Conservation (phyloP, 2,888 invertebrate genomes). For the Hemicrepidius hirtus region DNA sequence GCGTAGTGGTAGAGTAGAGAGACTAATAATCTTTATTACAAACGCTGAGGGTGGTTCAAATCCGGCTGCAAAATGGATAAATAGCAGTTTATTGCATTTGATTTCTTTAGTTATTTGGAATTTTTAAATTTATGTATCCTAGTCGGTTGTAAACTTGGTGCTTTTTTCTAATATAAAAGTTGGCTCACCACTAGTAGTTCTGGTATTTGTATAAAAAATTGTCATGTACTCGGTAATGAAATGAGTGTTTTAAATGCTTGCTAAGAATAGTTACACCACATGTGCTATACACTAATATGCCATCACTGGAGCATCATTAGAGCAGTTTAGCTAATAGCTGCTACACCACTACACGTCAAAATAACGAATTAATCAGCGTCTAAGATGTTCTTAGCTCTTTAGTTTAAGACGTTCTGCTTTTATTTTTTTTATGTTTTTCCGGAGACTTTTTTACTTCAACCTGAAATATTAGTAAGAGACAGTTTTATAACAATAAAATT, state of each 20-base stretch:
- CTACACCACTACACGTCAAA: conserved; percentile 71
- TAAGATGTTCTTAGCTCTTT: conserved; percentile 40
- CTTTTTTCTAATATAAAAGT: conserved; percentile 5
- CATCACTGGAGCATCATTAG: conserved; percentile 64
- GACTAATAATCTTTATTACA: too few relatives aligned
- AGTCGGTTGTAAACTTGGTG: too few relatives aligned
- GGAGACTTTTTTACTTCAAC: conserved; percentile 17
- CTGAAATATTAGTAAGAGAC: conserved; percentile 8
- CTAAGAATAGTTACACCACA: conserved; percentile 53
- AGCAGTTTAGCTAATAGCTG: conserved; percentile 69
- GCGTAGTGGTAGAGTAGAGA: too few relatives aligned
- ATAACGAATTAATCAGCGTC: conserved; percentile 71
- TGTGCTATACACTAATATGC: conserved; percentile 62
- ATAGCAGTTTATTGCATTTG: too few relatives aligned
- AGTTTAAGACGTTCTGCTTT: conserved; percentile 30
- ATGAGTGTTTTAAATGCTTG: conserved; percentile 50
- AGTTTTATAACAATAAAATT: background rate
- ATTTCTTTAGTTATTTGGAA: too few relatives aligned
- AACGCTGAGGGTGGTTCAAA: too few relatives aligned
- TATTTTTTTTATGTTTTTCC: conserved; percentile 10
- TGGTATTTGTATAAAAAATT: conserved; percentile 50
- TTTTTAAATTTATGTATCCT: too few relatives aligned
- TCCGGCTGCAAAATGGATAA: too few relatives aligned
- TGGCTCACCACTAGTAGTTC: conserved; percentile 23
- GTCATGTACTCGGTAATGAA: conserved; percentile 50